Base-by-base conservation (phyloP, 2,797 vertebrate genomes). In the Enteromius radiatus region DNA sequence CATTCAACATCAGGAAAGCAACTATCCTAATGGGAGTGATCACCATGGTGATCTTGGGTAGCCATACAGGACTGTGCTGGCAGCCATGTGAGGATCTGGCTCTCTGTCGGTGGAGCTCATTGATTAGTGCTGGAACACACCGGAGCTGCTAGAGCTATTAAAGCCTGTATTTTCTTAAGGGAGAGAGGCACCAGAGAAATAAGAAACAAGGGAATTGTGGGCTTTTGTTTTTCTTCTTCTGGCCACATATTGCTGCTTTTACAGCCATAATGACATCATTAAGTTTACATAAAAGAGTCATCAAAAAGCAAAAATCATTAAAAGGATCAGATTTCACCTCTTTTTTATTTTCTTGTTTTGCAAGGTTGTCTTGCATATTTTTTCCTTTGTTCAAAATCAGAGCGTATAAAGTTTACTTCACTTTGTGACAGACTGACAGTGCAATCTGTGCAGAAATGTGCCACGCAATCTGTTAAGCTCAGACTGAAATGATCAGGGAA, bases 91-190 rank as follows among this genome's bases (percentile, higher is more conserved):
- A 41, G 73, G 92, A 91, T 88, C 89, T 75, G 89, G 87, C 89
- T 94, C 86, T 89, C 93, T 85, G 80, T 89, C 91, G 92, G 91
- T 93, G 90, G 86, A 92, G 91, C 41, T 87, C 90, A 89, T 92
- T 93, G 93, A 92, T 95, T 94, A 93, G 91, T 91, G 89, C 89
- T 87, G 88, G 87, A 91, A 70, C 76, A 88, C 88, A 85, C 90
- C 90, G 90, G 91, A 93, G 91, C 92, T 91, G 89, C 89, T 92
- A 91, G 88, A 93, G 91, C 90, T 88, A 92, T 94, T 94, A 94
- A 93, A 92, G 90, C 93, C 90, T 91, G 89, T 85, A 88, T 89
- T 80, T 82, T 89, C 88, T 82, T 85, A 74, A 87, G 43, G 86
- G 78, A 74, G 76, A 84, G 54, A 68, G 71, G 74, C 75, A 75